Conservation (phyloP, 2,797 vertebrate species). For the Tapirus indicus region DNA sequence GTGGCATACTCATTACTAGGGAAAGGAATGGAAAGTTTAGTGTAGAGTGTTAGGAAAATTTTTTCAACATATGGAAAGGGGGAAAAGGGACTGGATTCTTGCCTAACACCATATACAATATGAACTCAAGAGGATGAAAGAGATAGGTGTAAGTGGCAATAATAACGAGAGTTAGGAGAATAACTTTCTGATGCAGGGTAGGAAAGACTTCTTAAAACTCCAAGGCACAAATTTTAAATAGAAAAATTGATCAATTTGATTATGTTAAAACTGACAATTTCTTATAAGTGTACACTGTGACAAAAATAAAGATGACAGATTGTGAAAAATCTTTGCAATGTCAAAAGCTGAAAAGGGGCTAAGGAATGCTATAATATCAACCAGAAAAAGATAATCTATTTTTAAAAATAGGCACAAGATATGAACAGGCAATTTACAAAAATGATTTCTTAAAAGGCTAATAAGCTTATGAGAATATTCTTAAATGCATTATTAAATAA, state of each 20-base stretch:
- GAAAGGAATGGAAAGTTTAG: background rate
- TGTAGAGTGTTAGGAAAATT: background rate
- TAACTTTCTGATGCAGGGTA: background rate
- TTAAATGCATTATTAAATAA: background rate
- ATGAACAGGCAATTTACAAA: background rate
- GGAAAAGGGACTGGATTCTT: background rate
- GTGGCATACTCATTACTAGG: background rate
- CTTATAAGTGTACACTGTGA: background rate
- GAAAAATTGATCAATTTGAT: background rate
- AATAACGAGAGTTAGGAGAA: background rate
- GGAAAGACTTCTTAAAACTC: background rate
- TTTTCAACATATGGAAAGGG: too few relatives aligned
- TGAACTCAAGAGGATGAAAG: background rate
- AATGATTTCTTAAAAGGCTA: background rate
- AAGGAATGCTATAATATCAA: background rate
- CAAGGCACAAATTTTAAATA: background rate
- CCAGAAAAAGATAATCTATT: background rate
- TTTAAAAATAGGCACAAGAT: background rate
- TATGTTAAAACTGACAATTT: background rate
- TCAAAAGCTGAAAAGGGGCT: background rate
- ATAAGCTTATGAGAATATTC: background rate
- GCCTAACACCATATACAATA: background rate
- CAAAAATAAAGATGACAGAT: background rate
- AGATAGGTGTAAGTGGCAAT: background rate
- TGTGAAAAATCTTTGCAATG: background rate